These are phyloP conservation scores for Megaustenia siamemsis DNA, from an alignment of 2,888 invertebrate species.

Conservation along the genomic window DNA sequence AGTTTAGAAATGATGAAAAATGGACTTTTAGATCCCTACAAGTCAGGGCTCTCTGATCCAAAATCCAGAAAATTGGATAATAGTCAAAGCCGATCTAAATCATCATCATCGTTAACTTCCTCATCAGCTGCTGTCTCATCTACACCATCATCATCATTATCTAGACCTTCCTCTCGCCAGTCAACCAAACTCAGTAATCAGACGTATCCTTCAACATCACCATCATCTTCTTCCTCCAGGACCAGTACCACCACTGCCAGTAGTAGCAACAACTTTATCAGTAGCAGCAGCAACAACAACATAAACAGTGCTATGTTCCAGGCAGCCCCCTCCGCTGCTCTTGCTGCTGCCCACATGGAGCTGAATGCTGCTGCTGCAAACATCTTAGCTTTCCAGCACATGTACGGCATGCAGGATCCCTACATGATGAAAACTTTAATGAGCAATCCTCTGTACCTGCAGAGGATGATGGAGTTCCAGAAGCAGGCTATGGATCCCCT, in stretches of 20 bases:
- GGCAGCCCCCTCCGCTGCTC: constrained; percentile 54
- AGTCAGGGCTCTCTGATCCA: constrained; percentile 21
- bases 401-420: constrained; percentile 54
- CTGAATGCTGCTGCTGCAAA: constrained; percentile 54
- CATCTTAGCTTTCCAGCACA: constrained; percentile 50
- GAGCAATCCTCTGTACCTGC: constrained; percentile 54
- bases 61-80: constrained; percentile 42
- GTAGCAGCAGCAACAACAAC: constrained; percentile 29
- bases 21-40: constrained; percentile 49
- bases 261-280: constrained; percentile 17
- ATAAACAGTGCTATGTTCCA: constrained; percentile 36
- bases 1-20: constrained; percentile 53
- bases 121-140: constrained; percentile 41
- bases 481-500: constrained; percentile 55
- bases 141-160: constrained; percentile 40
- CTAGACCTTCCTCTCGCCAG: constrained; percentile 40
- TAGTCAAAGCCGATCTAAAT: constrained; percentile 40
- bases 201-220: constrained; percentile 38
- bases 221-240: constrained; percentile 37
- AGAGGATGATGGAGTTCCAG: constrained; percentile 54
- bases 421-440: constrained; percentile 55
- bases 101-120: constrained; percentile 39
- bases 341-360: constrained; percentile 54
- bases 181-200: constrained; percentile 39
- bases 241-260: constrained; percentile 2